Evolutionary conservation across 2,113 vertebrate species (phyloP), one percentile per base, ranked within the genome.

Genomic region (Callopanchax toddi): DNA sequence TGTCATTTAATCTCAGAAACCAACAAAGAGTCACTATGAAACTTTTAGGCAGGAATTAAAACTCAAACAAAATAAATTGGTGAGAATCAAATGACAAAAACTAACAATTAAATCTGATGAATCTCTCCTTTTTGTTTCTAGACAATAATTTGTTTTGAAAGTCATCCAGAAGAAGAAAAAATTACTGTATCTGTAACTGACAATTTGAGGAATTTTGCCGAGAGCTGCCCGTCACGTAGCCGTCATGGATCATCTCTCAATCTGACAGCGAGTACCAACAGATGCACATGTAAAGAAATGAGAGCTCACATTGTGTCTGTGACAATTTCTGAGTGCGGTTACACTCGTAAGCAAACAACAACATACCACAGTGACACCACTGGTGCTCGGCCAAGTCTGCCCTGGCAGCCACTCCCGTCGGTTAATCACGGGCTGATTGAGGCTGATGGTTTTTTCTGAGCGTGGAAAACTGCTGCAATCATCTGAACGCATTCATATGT

Each of bases 281-380:
- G 51, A 77, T 1, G 37, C 62, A 42, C 40, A 69, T 45, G 73
- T 1, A 13, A 52, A 60, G 58, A 79, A 79, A 79, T 67, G 84
- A 86, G 71, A 78, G 78, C 63, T 57, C 12, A 60, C 67, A 79
- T 82, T 82, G 79, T 87, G 72, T 81, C 66, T 77, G 79, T 87
- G 81, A 82, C 79, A 75, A 60, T 77, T 66, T 75, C 39, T 36
- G 25, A 80, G 57, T 25, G 74, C 51, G 13, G 77, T 82, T 85
- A 71, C 51, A 81, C 50, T 79, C 51, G 80, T 74, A 80, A 53
- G 73, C 76, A 86, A 86, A 86, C 86, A 84, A 59, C 78, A 72
- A 60, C 82, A 89, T 88, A 83, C 87, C 83, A 72, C 60, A 67
- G 42, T 81, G 86, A 89, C 84, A 87, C 59, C 52, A 51, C 56